phyloP scores from a whole-genome alignment of 2,797 vertebrate genomes.

The Crenuchus spilurus region DNA sequence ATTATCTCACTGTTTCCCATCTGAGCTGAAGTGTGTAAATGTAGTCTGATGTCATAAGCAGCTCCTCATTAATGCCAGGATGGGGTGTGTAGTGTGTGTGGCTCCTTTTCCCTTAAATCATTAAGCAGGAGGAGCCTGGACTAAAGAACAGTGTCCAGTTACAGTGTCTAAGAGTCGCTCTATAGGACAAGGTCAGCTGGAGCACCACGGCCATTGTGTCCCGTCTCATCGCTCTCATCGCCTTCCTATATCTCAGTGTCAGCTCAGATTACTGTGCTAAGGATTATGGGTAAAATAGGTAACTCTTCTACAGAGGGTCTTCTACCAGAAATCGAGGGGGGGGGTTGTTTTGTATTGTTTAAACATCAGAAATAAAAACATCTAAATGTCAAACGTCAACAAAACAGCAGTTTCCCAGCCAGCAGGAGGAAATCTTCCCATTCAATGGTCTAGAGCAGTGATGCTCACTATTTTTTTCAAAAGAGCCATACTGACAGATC shows the following conservation, averaged over 20 bases:
- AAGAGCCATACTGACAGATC: no score
- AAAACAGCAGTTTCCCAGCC: no score
- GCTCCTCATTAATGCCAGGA: not conserved
- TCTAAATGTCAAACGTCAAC: no score
- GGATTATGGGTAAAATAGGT: constrained; percentile 23
- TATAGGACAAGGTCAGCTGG: no score
- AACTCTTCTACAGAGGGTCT: no score
- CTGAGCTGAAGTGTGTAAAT: not conserved
- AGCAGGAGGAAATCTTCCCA: no score
- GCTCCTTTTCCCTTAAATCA: constrained; percentile 47
- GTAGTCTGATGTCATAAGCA: constrained; percentile 11
- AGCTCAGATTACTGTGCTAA: constrained; percentile 24
- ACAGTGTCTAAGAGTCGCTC: no score
- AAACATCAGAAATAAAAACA: no score
- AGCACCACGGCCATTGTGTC: constrained; percentile 42
- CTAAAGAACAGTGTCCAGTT: constrained; percentile 21
- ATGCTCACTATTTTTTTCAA: no score
- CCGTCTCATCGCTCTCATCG: constrained; percentile 59
- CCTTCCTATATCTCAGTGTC: constrained; percentile 26
- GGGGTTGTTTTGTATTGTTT: no score
- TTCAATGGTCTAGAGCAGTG: no score
- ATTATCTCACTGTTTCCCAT: not conserved
- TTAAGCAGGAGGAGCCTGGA: constrained; percentile 18
- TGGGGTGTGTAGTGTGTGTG: not conserved
- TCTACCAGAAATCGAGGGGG: no score